Evolutionary conservation across 35 echinoderm and acorn worm genomes (phyloP).

Genomic region (Apostichopus parvimensis): DNA sequence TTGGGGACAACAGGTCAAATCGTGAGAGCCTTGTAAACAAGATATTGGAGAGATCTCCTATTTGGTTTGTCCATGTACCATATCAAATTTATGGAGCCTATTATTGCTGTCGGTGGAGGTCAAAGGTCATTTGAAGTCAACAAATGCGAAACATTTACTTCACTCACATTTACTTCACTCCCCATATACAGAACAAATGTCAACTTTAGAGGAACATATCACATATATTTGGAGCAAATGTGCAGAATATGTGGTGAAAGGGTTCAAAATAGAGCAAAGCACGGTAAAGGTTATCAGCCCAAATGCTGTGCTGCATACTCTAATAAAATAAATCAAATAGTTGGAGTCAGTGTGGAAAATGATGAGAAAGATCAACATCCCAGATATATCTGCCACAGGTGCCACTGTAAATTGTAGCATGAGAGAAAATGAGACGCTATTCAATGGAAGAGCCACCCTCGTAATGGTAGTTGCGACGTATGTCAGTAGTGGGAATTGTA

Average conservation of each 20-base stretch:
- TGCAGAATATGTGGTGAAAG: conserved; percentile 30
- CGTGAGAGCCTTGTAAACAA: too few species aligned
- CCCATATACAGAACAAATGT: conserved; percentile 3
- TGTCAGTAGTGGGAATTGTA: neutral
- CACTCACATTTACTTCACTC: too few species aligned
- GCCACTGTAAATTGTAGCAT: conserved; percentile 20
- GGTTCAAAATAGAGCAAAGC: neutral
- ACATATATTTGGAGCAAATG: too few species aligned
- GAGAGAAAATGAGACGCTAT: neutral
- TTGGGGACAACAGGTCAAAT: too few species aligned
- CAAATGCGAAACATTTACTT: too few species aligned
- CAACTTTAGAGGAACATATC: too few species aligned
- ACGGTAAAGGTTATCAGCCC: neutral
- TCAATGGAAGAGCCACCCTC: conserved; percentile 26
- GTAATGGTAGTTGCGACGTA: conserved; percentile 21
- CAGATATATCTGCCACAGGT: conserved; percentile 26
- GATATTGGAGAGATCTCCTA: too few species aligned
- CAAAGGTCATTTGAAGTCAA: too few species aligned
- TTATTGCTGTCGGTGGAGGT: too few species aligned
- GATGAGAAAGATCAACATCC: conserved; percentile 26
- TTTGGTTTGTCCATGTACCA: too few species aligned
- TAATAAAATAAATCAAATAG: conserved; percentile 24
- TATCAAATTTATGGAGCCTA: too few species aligned
- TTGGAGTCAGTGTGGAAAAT: neutral
- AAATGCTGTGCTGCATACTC: conserved; percentile 3